Percentiles rank a stretch among this genome's conserved stretches.
These are phyloP conservation scores for Morpho deidamia DNA, from an alignment of 2,888 invertebrate genomes.

Conservation along the genomic window DNA sequence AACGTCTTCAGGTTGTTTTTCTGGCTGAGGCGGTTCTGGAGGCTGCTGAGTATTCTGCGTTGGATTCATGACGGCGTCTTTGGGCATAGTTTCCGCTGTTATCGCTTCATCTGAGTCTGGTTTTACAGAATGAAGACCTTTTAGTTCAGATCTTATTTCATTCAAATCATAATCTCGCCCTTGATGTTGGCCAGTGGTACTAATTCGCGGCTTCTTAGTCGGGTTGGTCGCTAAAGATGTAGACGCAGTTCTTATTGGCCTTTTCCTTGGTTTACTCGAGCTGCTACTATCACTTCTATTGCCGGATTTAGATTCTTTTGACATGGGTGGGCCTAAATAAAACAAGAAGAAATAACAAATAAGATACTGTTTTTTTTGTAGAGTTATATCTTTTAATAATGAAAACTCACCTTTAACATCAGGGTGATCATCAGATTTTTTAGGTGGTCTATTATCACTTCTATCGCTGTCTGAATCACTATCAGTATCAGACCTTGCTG, in stretches of 20 bases:
- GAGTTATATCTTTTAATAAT: neutral
- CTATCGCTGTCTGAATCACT: constrained; percentile 76
- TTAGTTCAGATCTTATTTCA: constrained; percentile 90
- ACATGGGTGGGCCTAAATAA: constrained; percentile 44
- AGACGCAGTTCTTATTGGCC: constrained; percentile 53
- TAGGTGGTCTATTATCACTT: constrained; percentile 59
- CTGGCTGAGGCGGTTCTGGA: constrained; percentile 42
- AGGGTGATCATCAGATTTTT: constrained; percentile 60
- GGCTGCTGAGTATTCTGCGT: constrained; percentile 27
- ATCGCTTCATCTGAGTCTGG: constrained; percentile 59
- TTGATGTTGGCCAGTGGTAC: constrained; percentile 44
- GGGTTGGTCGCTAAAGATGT: constrained; percentile 54
- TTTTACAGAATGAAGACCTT: constrained; percentile 82
- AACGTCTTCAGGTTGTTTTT: constrained; percentile 81
- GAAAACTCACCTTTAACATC: constrained; percentile 46
- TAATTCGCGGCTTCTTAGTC: constrained; percentile 54
- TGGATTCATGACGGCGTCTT: constrained; percentile 35
- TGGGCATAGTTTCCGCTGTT: constrained; percentile 49
- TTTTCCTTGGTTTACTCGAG: constrained; percentile 61
- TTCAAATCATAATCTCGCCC: constrained; percentile 89
- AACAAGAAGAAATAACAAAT: neutral
- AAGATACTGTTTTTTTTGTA: too few relatives aligned
- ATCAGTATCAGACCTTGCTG: constrained; percentile 64
- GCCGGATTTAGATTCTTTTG: constrained; percentile 61
- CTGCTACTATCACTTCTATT: constrained; percentile 65